Base-by-base conservation (phyloP, 2,888 invertebrate species). In the Dyspetes luteomarginatus region DNA sequence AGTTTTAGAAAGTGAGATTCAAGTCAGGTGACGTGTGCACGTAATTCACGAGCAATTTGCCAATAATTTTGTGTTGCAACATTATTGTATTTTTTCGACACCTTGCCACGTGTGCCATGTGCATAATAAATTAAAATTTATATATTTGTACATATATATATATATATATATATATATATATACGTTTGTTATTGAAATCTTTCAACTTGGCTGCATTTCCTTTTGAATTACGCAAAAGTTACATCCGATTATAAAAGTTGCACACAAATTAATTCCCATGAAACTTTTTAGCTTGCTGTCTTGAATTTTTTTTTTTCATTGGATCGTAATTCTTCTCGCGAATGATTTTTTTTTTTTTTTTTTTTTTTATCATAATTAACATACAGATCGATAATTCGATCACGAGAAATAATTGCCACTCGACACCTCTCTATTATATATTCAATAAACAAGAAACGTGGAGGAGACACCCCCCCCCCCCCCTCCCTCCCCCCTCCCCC, bases 401-500 rank as follows among this genome's bases (percentile, higher is more conserved):
- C 4, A 17, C 30, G 43, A 28, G 28, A 41, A 64, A 41, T 45
- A 56, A 56, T 24, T n/a, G n/a, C n/a, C n/a, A n/a, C n/a, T n/a
- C n/a, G n/a, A n/a, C n/a, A n/a, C 7, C 3, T 12, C 30, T 50
- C 48, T 15, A 9, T 24, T 28, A 62, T 56, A 71, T n/a, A 26
- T 36, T 41, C 64, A 15, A 77, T 71, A 71, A 77, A 77, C 56
- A 68, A 69, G 17, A 64, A 60, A 55, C 28, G 50, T 52, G 30
- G 22, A 19, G 65, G 64, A 62, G 67, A 67, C 15, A 30, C 41
- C 15, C 12, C 36, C 60, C 12, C 22, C 28, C 7, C 60, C n/a
- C n/a, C n/a, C n/a, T n/a, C n/a, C n/a, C n/a, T n/a, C n/a, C n/a
- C n/a, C n/a, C n/a, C n/a, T n/a, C n/a, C 50, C 60, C 69, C 78